These are phyloP conservation scores for Drosophila kanekoi DNA, from an alignment of 2,888 invertebrate genomes.

Conservation along the genomic window DNA sequence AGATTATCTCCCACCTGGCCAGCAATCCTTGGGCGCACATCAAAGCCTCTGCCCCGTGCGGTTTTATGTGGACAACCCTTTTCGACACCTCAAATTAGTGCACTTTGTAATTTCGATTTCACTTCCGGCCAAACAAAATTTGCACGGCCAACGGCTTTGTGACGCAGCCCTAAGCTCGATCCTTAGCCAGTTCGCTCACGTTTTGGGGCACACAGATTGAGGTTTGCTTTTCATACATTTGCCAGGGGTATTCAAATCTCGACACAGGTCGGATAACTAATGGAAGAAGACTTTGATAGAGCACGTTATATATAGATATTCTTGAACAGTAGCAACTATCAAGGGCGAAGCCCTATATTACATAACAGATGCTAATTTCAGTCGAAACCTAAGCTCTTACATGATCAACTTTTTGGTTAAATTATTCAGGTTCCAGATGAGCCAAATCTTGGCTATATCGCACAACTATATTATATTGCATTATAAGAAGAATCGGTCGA, in stretches of 20 bases:
- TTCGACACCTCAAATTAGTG: constrained; percentile 77
- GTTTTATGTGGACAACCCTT: constrained; percentile 40
- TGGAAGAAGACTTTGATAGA: not conserved
- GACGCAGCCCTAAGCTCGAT: constrained; percentile 34
- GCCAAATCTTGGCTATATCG: not conserved
- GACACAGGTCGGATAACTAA: too few relatives aligned
- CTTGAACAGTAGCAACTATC: not conserved
- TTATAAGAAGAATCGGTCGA: too few relatives aligned
- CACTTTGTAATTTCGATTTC: constrained; percentile 76
- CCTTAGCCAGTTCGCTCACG: constrained; percentile 64
- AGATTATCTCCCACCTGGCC: constrained; percentile 69
- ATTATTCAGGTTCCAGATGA: not conserved
- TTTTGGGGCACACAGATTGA: constrained; percentile 31
- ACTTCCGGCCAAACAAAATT: constrained; percentile 19
- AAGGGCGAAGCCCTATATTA: too few relatives aligned
- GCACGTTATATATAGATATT: not conserved
- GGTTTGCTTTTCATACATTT: constrained; percentile 1
- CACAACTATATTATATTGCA: not conserved
- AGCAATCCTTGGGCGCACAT: constrained; percentile 71
- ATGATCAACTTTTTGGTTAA: too few relatives aligned
- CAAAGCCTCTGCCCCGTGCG: constrained; percentile 56
- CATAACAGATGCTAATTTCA: too few relatives aligned
- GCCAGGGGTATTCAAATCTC: not conserved
- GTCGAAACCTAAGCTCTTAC: too few relatives aligned
- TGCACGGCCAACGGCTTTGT: constrained; percentile 46